Base-by-base conservation (phyloP, 2,888 invertebrate genomes). In the Apotomis turbidana region DNA sequence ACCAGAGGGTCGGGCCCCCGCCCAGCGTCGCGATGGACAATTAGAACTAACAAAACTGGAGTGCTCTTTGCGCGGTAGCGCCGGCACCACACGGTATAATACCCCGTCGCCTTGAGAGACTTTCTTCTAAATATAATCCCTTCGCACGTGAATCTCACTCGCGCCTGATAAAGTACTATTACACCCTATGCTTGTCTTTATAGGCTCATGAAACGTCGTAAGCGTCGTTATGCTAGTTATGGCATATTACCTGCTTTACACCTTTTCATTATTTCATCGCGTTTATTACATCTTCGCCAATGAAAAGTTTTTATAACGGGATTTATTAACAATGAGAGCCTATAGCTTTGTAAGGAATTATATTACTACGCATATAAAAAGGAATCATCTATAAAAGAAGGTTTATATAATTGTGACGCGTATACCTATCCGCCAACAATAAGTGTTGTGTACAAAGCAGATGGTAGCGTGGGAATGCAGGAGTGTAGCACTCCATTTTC, bases 31-130 rank as follows among this genome's bases (percentile, higher is more conserved):
- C 69, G 80, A 81, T 83, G 82, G 83, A 87, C 87, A 89, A 88
- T 88, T 87, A 86, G 79, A 87, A 85, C 87, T 85, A 71, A 75
- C 85, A 80, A 85, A 84, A 85, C 80, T 78, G 73, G 79, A 90
- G 89, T 81, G 84, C 84, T 78, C 87, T 88, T 49, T 84, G 80
- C 77, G 78, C 78, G 80, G 80, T 78, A 83, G 84, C 76, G 82
- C 78, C 75, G 74, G 76, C 82, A 79, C 83, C 83, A 77, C 82
- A 83, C 83, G 27, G 27, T 80, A 78, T 77, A 81, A 27, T 82
- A 82, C 82, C 55, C 79, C 81, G 79, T 82, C 79, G 82, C 81
- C 80, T 83, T 81, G 75, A 86, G 81, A 78, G 82, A 80, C 77
- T 77, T 79, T 77, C 75, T 79, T 81, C 79, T 79, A 81, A 81